phyloP scores from a whole-genome alignment of 2,113 vertebrate species.

The Epinephelus moara region DNA sequence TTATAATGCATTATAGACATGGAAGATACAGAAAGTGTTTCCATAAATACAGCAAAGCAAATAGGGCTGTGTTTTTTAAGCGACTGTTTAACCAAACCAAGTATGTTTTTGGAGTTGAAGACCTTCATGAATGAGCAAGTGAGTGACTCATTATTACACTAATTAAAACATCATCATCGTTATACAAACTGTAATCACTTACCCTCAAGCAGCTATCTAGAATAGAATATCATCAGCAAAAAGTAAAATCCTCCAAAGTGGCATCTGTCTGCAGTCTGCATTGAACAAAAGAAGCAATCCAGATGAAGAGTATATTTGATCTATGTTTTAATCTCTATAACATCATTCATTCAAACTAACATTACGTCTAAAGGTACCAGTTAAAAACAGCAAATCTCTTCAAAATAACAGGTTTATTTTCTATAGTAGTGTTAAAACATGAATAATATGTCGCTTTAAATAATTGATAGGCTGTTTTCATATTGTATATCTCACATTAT shows the following conservation, averaged over 20 bases:
- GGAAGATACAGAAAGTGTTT: too few relatives aligned
- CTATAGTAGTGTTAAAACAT: slow-evolving; percentile 50
- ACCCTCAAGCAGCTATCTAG: background rate
- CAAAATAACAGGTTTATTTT: slow-evolving; percentile 50
- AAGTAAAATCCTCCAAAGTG: background rate
- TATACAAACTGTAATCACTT: background rate
- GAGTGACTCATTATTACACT: background rate
- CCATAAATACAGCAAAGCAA: background rate
- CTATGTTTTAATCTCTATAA: slow-evolving; percentile 47
- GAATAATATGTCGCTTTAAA: slow-evolving; percentile 57
- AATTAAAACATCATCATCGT: background rate
- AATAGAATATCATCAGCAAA: background rate
- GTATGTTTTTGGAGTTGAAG: background rate
- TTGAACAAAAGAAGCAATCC: slow-evolving; percentile 2
- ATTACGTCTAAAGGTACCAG: slow-evolving; percentile 53
- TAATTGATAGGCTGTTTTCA: slow-evolving; percentile 31
- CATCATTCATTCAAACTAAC: slow-evolving; percentile 57
- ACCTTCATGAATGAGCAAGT: background rate
- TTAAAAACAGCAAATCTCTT: slow-evolving; percentile 60
- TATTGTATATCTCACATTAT: slow-evolving; percentile 9
- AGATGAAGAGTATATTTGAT: slow-evolving; percentile 13
- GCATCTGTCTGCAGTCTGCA: background rate
- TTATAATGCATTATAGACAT: too few relatives aligned
- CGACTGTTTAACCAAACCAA: background rate
- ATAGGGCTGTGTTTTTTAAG: background rate